These are phyloP conservation scores for Operophtera brumata DNA, from an alignment of 2,888 invertebrate genomes.

Conservation along the genomic window DNA sequence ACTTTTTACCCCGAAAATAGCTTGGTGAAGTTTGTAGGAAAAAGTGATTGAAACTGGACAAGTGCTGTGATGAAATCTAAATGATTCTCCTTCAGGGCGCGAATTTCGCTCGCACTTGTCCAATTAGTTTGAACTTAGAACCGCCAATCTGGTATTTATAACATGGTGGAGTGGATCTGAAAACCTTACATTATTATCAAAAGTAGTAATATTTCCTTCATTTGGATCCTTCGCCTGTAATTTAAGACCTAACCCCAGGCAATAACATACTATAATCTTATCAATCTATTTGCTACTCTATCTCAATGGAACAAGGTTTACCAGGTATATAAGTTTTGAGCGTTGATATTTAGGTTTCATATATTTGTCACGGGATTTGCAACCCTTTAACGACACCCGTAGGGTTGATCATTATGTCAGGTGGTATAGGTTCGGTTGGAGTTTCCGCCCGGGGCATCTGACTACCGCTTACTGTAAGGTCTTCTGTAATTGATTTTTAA, in stretches of 20 bases:
- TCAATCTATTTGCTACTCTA: constrained; percentile 10
- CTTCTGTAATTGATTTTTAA: constrained; percentile 32
- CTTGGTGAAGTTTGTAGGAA: no score
- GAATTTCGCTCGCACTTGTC: no score
- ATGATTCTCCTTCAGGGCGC: no score
- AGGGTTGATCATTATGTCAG: constrained; percentile 12
- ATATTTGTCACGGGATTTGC: constrained; percentile 7
- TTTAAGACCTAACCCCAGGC: constrained; percentile 10
- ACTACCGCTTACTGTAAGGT: constrained; percentile 27
- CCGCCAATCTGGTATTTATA: constrained; percentile 1
- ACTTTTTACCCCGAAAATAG: no score
- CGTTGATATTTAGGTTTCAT: constrained; percentile 9
- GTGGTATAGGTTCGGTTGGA: not conserved
- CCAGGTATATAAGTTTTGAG: not conserved
- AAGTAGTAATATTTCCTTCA: constrained; percentile 1
- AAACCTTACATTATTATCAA: not conserved
- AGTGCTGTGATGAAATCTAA: no score
- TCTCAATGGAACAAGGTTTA: constrained; percentile 1
- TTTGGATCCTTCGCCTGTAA: constrained; percentile 13
- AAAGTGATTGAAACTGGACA: no score
- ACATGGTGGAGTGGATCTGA: not conserved
- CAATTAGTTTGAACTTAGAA: no score
- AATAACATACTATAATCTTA: not conserved
- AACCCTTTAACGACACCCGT: constrained; percentile 6
- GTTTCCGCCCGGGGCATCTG: constrained; percentile 27